A percentile compares a stretch with the other conserved stretches of the same genome.
These are phyloP conservation scores for Pelagia noctiluca DNA, from an alignment of 30 jellyfish, hydroid and myxozoan genomes.

Conservation along the genomic window DNA sequence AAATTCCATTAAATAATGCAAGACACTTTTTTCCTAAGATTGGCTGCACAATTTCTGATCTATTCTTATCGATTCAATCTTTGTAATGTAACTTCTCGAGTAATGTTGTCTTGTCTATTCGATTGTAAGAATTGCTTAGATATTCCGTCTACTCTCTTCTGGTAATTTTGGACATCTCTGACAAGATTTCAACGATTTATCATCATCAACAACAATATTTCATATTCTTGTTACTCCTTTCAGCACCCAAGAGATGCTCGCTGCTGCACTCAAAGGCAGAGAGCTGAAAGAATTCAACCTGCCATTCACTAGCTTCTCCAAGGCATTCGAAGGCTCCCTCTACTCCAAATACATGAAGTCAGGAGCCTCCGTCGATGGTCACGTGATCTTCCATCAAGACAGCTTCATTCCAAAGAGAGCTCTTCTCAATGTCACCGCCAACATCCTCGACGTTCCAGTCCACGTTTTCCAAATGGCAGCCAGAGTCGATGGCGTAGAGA, in stretches of 20 bases:
- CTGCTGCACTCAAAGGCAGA: slow-evolving; percentile 38
- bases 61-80: too few species aligned
- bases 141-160: too few species aligned
- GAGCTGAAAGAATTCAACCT: slow-evolving; percentile 64
- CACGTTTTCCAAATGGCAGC: slow-evolving; percentile 90
- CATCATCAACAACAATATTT: too few species aligned
- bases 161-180: too few species aligned
- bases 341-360: slow-evolving; percentile 66
- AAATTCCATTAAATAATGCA: too few species aligned
- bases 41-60: too few species aligned
- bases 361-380: slow-evolving; percentile 96
- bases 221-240: not conserved
- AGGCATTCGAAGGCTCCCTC: slow-evolving; percentile 89
- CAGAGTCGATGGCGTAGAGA: slow-evolving; percentile 91
- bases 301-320: slow-evolving; percentile 80
- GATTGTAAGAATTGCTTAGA: too few species aligned
- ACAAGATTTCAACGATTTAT: too few species aligned
- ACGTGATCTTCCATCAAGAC: slow-evolving; percentile 90
- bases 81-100: too few species aligned
- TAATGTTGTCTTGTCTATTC: too few species aligned
- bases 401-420: slow-evolving; percentile 93
- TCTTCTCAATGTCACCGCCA: slow-evolving; percentile 85
- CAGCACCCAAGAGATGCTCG: slow-evolving; percentile 75
- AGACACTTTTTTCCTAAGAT: too few species aligned
- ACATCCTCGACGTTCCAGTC: slow-evolving; percentile 89